phyloP scores from a whole-genome alignment of 2,113 vertebrate genomes.

The Microtus richardsoni region DNA sequence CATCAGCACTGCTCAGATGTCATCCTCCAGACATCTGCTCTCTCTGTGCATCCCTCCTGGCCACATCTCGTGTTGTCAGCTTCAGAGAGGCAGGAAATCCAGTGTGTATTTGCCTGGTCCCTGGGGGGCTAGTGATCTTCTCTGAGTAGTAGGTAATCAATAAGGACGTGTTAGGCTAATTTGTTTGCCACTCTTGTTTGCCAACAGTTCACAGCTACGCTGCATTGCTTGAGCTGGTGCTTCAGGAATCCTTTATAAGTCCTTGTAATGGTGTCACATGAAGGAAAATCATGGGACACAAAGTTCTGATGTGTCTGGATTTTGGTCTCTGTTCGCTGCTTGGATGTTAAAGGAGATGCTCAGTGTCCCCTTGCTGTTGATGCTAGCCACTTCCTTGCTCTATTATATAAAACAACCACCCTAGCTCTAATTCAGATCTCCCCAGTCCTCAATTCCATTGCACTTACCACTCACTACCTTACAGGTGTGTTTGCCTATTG shows the following conservation, averaged over 20 bases:
- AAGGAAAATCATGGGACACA: background rate
- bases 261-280: conserved; percentile 3
- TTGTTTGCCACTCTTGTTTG: conserved; percentile 76
- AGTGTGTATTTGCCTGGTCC: conserved; percentile 52
- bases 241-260: conserved; percentile 30
- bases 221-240: background rate
- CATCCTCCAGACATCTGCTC: conserved; percentile 37
- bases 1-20: background rate
- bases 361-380: background rate
- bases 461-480: background rate
- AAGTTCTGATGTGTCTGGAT: background rate
- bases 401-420: background rate
- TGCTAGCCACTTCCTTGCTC: background rate
- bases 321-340: background rate
- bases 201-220: conserved; percentile 70
- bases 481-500: background rate
- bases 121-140: conserved; percentile 58
- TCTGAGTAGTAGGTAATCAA: conserved; percentile 75
- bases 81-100: conserved; percentile 59
- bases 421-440: background rate
- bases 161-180: conserved; percentile 76
- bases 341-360: background rate
- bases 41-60: background rate
- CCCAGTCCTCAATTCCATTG: fast-evolving
- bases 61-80: background rate